Base-by-base conservation (phyloP, 64 coral and sea anemone species). In the Montipora sp. region DNA sequence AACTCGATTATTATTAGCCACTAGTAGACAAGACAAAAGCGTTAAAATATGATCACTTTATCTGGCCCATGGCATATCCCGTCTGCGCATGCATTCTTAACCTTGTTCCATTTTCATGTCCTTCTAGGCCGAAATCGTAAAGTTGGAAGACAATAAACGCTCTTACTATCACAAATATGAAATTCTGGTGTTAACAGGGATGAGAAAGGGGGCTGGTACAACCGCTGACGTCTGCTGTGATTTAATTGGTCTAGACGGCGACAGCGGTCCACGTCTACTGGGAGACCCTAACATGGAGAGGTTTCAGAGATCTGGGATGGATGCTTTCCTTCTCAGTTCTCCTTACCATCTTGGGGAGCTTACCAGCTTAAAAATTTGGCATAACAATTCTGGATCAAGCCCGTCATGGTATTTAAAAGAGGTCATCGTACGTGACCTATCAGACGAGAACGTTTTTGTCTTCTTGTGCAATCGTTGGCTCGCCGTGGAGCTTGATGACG, bases 401-500 rank as follows among this genome's bases (percentile, higher is more conserved):
- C 95, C 95, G 1, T 88, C 92, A 65, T 97, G 95, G 95, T 97
- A 91, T 84, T 73, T 97, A 11, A 91, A 87, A 48, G 74, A 97
- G 78, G 89, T 97, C 10, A 74, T 86, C 47, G 88, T 97, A 23
- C 81, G 93, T 45, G 92, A 97, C 51, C 20, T 94, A 16, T 57
- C 87, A 45, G 90, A 88, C 4, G 93, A 92, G 7, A 45, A 66
- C 46, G 77, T 82, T 19, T 97, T 91, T 78, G 83, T 93, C 12
- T 97, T 97, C 20, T 77, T 94, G 85, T 97, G 95, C 73, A 91
- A 94, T 59, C 77, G 90, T 3, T 97, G 95, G 95, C 46, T 97
- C 3, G 95, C 95, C 7, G 95, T 97, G 46, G 95, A 97, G 50
- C 88, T 87, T 11, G 73, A 81, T 77, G 95, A 97, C 7, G 95